phyloP scores from a whole-genome alignment of 2,797 vertebrate species.

The Trichosurus vulpecula region DNA sequence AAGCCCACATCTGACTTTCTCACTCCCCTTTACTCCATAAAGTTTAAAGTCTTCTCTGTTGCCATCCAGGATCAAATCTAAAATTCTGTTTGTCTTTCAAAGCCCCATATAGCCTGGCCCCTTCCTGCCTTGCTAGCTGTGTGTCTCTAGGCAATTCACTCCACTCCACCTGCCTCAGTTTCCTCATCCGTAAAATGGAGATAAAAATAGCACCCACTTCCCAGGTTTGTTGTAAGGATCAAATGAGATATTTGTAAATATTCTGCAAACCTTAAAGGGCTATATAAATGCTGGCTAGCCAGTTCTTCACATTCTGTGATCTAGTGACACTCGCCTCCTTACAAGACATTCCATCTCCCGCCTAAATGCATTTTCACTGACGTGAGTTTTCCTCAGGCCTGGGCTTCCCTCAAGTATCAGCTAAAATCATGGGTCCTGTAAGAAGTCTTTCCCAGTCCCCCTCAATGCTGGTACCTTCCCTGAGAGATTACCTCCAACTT shows the following conservation, averaged over 20 bases:
- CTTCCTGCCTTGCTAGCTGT: background rate
- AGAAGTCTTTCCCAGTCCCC: background rate
- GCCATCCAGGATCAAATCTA: background rate
- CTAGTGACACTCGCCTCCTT: background rate
- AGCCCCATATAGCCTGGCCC: background rate
- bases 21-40: background rate
- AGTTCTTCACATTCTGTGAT: background rate
- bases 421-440: background rate
- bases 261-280: background rate
- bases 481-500: background rate
- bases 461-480: background rate
- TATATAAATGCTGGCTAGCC: background rate
- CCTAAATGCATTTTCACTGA: background rate
- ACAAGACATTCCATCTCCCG: background rate
- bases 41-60: background rate
- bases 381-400: background rate
- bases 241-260: background rate
- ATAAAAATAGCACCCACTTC: background rate
- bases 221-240: background rate
- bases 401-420: background rate
- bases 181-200: background rate
- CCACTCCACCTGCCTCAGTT: background rate
- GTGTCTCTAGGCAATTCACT: background rate
- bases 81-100: background rate
- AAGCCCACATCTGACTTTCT: background rate